These are phyloP conservation scores for Anoplolepis gracilipes DNA, from an alignment of 1,140 invertebrate species.

Conservation along the genomic window DNA sequence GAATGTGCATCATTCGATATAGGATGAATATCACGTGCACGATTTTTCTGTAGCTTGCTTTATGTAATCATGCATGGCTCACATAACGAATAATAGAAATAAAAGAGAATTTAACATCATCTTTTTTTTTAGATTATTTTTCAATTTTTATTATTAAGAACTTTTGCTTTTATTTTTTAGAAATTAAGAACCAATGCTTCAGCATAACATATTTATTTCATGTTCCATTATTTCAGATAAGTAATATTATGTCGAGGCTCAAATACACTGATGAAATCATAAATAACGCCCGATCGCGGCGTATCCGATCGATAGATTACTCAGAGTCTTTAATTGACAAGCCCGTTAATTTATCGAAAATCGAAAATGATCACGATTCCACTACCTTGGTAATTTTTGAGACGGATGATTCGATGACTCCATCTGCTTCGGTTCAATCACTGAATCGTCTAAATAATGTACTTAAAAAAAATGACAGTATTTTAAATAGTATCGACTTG, in stretches of 20 bases:
- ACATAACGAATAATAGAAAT: background rate
- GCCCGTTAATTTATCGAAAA: background rate
- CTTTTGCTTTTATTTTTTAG: no score
- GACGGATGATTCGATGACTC: background rate
- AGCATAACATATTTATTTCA: no score
- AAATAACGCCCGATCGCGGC: no score
- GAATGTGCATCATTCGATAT: constrained; percentile 8
- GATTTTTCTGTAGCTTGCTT: background rate
- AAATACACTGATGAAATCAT: no score
- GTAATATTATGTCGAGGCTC: no score
- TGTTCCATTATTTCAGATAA: no score
- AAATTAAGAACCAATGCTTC: no score
- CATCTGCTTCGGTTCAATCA: background rate
- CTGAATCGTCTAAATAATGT: background rate
- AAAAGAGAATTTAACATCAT: background rate
- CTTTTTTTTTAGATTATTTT: background rate
- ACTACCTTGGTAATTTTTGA: background rate
- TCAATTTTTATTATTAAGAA: background rate
- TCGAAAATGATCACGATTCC: background rate
- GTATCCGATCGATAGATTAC: no score
- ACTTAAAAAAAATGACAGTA: background rate
- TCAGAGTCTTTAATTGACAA: background rate
- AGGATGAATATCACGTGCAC: background rate
- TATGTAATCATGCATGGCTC: background rate
- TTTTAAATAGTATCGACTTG: background rate